A percentile compares a stretch with the other conserved stretches of the same genome.
These are phyloP conservation scores for Ricordea florida DNA, from an alignment of 92 coral and sea anemone species.

Conservation along the genomic window DNA sequence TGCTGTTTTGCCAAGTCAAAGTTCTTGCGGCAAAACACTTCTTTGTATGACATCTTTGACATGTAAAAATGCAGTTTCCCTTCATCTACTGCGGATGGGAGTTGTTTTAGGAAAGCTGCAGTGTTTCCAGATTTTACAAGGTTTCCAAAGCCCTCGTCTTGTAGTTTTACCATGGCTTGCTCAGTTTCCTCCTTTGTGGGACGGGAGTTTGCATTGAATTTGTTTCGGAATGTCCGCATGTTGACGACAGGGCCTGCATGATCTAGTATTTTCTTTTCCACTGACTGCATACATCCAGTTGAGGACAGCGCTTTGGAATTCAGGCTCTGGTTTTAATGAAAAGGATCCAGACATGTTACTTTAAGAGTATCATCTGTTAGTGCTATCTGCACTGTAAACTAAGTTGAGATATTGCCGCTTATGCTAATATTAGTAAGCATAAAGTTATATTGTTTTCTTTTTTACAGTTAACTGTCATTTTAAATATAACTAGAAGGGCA, in stretches of 20 bases:
- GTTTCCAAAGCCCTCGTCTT: slow-evolving; percentile 27
- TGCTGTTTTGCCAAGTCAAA: slow-evolving; percentile 30
- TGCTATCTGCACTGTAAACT: background rate
- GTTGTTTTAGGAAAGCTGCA: slow-evolving; percentile 30
- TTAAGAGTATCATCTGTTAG: no score
- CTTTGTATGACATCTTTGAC: slow-evolving; percentile 9
- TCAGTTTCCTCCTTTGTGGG: slow-evolving; percentile 35
- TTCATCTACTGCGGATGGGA: slow-evolving; percentile 38
- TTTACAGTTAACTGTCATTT: no score
- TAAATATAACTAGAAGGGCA: no score
- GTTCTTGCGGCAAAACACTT: slow-evolving; percentile 22
- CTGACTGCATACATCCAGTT: background rate
- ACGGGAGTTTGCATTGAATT: slow-evolving; percentile 28
- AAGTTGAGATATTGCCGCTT: background rate
- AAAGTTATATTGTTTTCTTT: background rate
- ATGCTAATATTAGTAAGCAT: background rate
- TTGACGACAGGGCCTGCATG: slow-evolving; percentile 59
- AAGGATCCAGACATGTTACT: no score
- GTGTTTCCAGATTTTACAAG: slow-evolving; percentile 12
- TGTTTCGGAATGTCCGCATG: slow-evolving; percentile 45
- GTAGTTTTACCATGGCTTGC: slow-evolving; percentile 13
- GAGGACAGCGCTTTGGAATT: background rate
- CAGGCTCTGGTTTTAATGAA: slow-evolving; percentile 11
- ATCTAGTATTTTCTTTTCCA: slow-evolving; percentile 30
- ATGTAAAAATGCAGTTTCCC: slow-evolving; percentile 27